phyloP scores from a whole-genome alignment of 2,888 invertebrate genomes.

The Itoplectis maculator region DNA sequence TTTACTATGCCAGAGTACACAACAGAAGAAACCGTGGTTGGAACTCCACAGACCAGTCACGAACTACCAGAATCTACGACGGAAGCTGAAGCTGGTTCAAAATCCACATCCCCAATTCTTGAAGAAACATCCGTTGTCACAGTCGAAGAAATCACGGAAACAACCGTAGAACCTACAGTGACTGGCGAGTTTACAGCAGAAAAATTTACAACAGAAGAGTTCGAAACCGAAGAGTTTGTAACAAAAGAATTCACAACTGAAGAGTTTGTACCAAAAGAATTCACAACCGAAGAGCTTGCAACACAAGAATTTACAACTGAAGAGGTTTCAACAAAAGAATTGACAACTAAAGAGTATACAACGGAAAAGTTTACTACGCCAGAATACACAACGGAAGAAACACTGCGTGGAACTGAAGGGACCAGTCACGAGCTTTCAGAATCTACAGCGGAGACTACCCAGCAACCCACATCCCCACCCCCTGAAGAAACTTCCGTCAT shows the following conservation, averaged over 20 bases:
- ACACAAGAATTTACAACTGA: background rate
- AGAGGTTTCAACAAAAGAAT: too few species aligned
- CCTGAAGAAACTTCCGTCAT: constrained; percentile 37
- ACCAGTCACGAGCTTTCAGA: background rate
- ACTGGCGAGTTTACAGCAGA: background rate
- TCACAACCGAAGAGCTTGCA: background rate
- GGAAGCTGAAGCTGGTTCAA: background rate
- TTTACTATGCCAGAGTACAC: background rate
- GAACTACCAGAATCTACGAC: constrained; percentile 5
- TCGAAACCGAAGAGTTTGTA: background rate
- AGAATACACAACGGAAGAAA: constrained; percentile 6
- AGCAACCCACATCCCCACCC: constrained; percentile 1
- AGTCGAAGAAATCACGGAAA: constrained; percentile 33
- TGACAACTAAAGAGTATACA: constrained; percentile 9
- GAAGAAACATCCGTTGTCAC: constrained; percentile 46
- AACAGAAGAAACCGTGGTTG: constrained; percentile 5
- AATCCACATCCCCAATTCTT: background rate
- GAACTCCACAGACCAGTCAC: background rate
- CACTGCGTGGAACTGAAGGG: background rate
- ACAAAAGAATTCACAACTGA: background rate
- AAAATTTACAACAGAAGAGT: background rate
- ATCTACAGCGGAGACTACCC: background rate
- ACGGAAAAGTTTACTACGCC: background rate
- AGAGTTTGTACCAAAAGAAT: background rate
- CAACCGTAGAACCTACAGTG: constrained; percentile 5